Base-by-base conservation (phyloP, 2,113 vertebrate genomes). In the Boleophthalmus pectinirostris region DNA sequence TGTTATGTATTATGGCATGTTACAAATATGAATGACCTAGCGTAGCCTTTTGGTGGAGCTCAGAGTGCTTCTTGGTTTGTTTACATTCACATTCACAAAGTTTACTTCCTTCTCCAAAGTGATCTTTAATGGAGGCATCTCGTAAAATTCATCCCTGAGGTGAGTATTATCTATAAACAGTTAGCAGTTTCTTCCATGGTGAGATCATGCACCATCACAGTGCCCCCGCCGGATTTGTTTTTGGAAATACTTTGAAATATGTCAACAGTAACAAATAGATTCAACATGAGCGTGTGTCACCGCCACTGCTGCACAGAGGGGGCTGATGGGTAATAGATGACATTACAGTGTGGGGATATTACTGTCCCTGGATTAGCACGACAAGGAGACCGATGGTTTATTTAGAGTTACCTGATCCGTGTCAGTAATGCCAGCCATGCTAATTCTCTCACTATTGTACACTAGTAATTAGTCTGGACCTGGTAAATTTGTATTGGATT, bases 251-350 rank as follows among this genome's bases (percentile, higher is more conserved):
- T 46, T 47, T 14, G 64, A 66, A 66, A 45, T 66, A 66, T 66
- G 65, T 46, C 38, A 47, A 64, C 65, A 15, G 21, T 15, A 66
- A 47, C 38, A 66, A 64, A 64, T 64, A 43, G 61, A 43, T 64
- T 38, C 61, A 66, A 24, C 65, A 66, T 66, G 65, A 70, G 70
- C 23, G 46, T 46, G 47, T 66, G 69, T 77, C 69, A 38, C 29
- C 20, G 49, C 21, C 7, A 14, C 58, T 66, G 61, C 68, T 82
- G 35, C 16, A 25, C 3, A 24, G 54, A 38, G 69, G 57, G 25
- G 71, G 56, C 74, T 67, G 57, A 69, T 82, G 43, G 43, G 51
- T 74, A 80, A 72, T 38, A 72, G 58, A 82, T 75, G 63, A 68
- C 43, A 60, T 43, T 20, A 71, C 35, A 57, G 47, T 47, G 38